Conservation (phyloP, 2,797 vertebrate species). For the Anabas testudineus region DNA sequence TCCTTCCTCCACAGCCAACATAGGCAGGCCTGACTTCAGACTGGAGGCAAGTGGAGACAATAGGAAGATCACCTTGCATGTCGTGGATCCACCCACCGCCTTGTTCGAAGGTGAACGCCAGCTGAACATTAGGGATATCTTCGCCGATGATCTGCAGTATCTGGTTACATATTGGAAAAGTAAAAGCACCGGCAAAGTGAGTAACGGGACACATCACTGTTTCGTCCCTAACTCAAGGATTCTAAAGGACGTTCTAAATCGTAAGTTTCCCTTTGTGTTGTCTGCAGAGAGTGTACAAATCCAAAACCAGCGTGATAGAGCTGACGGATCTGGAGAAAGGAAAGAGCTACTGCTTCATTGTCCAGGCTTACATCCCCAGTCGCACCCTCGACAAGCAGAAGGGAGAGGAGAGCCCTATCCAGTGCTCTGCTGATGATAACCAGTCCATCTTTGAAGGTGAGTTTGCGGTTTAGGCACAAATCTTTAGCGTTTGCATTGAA, state of each 20-base stretch:
- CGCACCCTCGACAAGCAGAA: slow-evolving; percentile 72
- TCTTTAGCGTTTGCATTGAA: too few species aligned
- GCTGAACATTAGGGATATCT: slow-evolving; percentile 87
- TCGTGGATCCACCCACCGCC: slow-evolving; percentile 85
- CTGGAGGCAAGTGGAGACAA: slow-evolving; percentile 78
- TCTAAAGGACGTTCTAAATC: neutral
- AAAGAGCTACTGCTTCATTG: slow-evolving; percentile 89
- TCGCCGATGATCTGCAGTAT: slow-evolving; percentile 85
- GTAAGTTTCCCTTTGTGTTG: neutral
- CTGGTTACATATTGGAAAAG: slow-evolving; percentile 88
- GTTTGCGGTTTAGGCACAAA: neutral
- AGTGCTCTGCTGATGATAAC: slow-evolving; percentile 64
- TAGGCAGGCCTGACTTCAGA: slow-evolving; percentile 83
- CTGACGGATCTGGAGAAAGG: slow-evolving; percentile 81
- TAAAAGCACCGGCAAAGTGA: slow-evolving; percentile 91
- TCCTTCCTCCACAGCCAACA: slow-evolving; percentile 79
- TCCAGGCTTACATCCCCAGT: slow-evolving; percentile 84
- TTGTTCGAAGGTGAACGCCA: slow-evolving; percentile 71
- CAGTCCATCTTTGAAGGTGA: slow-evolving; percentile 74
- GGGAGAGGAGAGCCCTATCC: slow-evolving; percentile 79
- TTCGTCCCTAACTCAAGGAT: too few species aligned
- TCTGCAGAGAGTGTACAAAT: slow-evolving; percentile 83
- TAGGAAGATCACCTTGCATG: slow-evolving; percentile 78
- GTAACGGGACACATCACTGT: neutral
- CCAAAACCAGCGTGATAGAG: slow-evolving; percentile 75